phyloP scores from a whole-genome alignment of 2,888 invertebrate genomes.

The Lasioglossum leucozonium region DNA sequence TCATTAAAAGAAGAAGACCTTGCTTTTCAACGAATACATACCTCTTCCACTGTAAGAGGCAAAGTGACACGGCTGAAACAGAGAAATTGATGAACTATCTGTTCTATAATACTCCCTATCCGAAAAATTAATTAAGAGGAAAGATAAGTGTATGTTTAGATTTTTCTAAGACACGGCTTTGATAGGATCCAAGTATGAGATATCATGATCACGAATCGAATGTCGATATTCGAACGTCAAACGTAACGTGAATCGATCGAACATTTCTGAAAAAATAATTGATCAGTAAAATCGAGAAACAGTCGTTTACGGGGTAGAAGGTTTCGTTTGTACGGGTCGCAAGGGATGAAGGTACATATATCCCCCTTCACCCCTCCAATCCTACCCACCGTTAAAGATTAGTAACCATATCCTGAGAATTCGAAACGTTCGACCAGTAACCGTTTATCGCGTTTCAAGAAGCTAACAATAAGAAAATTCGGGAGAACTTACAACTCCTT shows the following conservation, averaged over 20 bases:
- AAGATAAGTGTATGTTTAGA: constrained; percentile 41
- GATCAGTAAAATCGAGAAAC: constrained; percentile 16
- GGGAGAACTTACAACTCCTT: constrained; percentile 82
- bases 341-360: constrained; percentile 69
- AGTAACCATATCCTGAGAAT: constrained; percentile 65
- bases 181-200: constrained; percentile 44
- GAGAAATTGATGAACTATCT: constrained; percentile 77
- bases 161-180: constrained; percentile 57
- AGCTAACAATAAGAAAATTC: neutral
- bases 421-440: constrained; percentile 41
- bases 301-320: neutral
- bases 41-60: constrained; percentile 98
- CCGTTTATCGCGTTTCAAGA: constrained; percentile 16
- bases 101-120: constrained; percentile 20
- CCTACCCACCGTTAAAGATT: constrained; percentile 73
- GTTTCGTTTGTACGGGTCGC: constrained; percentile 43
- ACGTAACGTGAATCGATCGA: constrained; percentile 22
- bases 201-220: constrained; percentile 27
- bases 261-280: constrained; percentile 15
- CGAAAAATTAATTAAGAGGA: neutral
- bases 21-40: constrained; percentile 85
- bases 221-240: constrained; percentile 12
- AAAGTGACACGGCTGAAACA: constrained; percentile 95
- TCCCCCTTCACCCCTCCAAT: constrained; percentile 60
- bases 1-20: constrained; percentile 66